Evolutionary conservation across 2,797 vertebrate species (phyloP).

Genomic region (Peromyscus attwateri): DNA sequence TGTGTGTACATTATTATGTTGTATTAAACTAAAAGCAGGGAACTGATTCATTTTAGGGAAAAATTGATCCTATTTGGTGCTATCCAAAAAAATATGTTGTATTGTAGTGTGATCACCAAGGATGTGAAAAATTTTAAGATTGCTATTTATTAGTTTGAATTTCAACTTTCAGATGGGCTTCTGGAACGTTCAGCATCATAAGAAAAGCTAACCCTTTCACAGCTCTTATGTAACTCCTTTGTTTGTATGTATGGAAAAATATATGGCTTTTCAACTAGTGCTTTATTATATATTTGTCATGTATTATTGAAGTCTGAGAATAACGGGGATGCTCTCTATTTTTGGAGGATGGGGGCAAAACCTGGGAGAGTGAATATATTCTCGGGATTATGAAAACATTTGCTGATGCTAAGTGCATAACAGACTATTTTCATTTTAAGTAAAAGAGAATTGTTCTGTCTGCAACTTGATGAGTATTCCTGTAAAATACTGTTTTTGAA

Average conservation of each 20-base stretch:
- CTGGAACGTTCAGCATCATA: not conserved
- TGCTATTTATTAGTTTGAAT: conserved; percentile 30
- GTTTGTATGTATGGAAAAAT: not conserved
- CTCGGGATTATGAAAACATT: conserved; percentile 35
- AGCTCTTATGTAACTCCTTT: not conserved
- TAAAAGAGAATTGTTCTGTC: conserved; percentile 51
- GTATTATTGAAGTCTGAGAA: not conserved
- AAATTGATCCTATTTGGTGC: not conserved
- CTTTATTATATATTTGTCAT: not conserved
- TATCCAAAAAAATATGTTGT: not conserved
- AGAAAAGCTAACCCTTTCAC: not conserved
- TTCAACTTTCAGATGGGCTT: conserved; percentile 35
- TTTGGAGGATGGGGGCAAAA: not conserved
- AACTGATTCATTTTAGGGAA: conserved; percentile 44
- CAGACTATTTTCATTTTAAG: conserved; percentile 53
- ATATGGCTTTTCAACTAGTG: not conserved
- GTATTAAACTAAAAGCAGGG: conserved; percentile 45
- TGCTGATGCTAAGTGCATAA: conserved; percentile 20
- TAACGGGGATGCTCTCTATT: not conserved
- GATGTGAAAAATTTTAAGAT: conserved; percentile 9
- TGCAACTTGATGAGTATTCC: conserved; percentile 39
- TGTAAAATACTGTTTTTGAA: not conserved
- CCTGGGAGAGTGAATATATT: not conserved
- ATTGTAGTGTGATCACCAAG: conserved; percentile 36
- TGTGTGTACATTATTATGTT: not conserved